Evolutionary conservation across 1,140 invertebrate species (phyloP).

Genomic region (Grapholita molesta): DNA sequence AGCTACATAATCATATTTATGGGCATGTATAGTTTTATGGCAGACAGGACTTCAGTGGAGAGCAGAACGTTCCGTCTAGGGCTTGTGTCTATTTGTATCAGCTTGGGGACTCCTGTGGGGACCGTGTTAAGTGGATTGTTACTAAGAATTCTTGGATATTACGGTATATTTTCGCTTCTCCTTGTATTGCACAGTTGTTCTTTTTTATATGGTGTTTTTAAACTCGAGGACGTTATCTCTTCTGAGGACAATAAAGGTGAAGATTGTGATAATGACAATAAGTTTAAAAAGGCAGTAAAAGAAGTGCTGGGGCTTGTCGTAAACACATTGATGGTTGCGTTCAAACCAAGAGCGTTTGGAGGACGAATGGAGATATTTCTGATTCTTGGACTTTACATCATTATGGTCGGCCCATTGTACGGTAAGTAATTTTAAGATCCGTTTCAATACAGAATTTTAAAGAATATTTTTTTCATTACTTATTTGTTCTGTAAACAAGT

Average conservation of each 20-base stretch:
- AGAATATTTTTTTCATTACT: background rate
- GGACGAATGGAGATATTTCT: constrained; percentile 66
- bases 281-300: constrained; percentile 32
- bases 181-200: constrained; percentile 47
- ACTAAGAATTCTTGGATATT: constrained; percentile 55
- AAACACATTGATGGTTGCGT: constrained; percentile 70
- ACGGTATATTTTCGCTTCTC: constrained; percentile 64
- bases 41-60: constrained; percentile 78
- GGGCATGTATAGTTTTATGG: constrained; percentile 82
- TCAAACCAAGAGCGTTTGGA: constrained; percentile 61
- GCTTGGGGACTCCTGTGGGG: constrained; percentile 68
- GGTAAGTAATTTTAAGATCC: constrained; percentile 55
- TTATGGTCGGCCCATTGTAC: constrained; percentile 76
- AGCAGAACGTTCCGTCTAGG: constrained; percentile 80
- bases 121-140: constrained; percentile 66
- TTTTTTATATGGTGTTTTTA: constrained; percentile 58
- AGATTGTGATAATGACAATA: constrained; percentile 28
- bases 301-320: constrained; percentile 65
- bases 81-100: constrained; percentile 73
- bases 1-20: constrained; percentile 81
- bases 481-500: constrained; percentile 12
- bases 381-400: constrained; percentile 68
- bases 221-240: constrained; percentile 56
- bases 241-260: constrained; percentile 31
- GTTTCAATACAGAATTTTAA: background rate